phyloP scores from a whole-genome alignment of 92 coral and sea anemone species.

The Porites cylindrica region DNA sequence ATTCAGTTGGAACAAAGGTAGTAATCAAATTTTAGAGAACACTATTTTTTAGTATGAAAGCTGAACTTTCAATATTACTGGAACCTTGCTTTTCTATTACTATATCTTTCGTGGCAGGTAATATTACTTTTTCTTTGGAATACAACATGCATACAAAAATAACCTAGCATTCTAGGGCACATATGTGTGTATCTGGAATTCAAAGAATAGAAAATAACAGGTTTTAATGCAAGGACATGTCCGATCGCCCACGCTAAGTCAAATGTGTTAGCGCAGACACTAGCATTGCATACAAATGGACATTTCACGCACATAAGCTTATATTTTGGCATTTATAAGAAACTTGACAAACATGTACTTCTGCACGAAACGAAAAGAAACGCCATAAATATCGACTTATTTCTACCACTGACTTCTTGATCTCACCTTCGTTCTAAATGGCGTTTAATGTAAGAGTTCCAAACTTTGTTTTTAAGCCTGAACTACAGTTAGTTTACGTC shows the following conservation, averaged over 20 bases:
- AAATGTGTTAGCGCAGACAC: constrained; percentile 4
- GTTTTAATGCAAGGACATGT: constrained; percentile 1
- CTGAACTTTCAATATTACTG: neutral
- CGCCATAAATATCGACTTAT: constrained; percentile 5
- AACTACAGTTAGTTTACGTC: neutral
- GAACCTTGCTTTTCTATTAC: neutral
- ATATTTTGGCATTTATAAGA: neutral
- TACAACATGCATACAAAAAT: neutral
- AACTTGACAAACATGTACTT: constrained; percentile 10
- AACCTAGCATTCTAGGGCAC: neutral
- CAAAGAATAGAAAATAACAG: constrained; percentile 6
- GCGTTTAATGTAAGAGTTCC: neutral
- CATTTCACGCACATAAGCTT: constrained; percentile 26
- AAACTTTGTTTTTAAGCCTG: neutral
- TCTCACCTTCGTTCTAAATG: constrained; percentile 9
- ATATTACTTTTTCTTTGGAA: neutral
- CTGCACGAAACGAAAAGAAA: neutral
- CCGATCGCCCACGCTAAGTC: constrained; percentile 41
- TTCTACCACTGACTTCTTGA: constrained; percentile 30
- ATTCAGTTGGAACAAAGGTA: constrained; percentile 7
- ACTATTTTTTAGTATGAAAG: neutral
- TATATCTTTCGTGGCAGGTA: neutral
- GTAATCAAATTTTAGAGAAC: constrained; percentile 10
- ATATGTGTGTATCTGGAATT: neutral
- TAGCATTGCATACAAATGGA: constrained; percentile 22